These are phyloP conservation scores for Cheilosia soror DNA, from an alignment of 2,888 invertebrate species.

Conservation along the genomic window DNA sequence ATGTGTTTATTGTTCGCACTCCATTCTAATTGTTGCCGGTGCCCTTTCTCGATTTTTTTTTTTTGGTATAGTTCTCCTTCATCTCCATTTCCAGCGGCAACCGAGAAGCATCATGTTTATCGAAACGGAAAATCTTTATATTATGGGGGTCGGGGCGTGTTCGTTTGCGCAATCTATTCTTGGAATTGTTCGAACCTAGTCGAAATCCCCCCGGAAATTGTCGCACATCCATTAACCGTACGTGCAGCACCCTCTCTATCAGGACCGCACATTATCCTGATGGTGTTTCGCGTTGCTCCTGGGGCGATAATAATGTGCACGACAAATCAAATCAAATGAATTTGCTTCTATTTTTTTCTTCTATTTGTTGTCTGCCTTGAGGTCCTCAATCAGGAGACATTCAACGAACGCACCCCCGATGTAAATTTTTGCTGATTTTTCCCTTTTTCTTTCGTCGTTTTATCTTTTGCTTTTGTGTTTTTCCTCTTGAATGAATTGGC, in stretches of 20 bases:
- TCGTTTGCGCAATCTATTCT: conserved; percentile 66
- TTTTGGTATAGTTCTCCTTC: background rate
- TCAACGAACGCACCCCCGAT: conserved; percentile 38
- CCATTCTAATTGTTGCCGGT: conserved; percentile 64
- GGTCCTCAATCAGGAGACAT: conserved; percentile 59
- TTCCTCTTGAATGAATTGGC: conserved; percentile 65
- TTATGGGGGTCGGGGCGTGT: conserved; percentile 46
- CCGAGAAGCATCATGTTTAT: conserved; percentile 45
- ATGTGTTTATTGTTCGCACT: conserved; percentile 74
- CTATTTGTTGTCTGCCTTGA: conserved; percentile 27
- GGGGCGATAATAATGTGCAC: conserved; percentile 76
- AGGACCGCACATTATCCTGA: conserved; percentile 41
- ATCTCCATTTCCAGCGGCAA: background rate
- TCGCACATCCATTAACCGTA: conserved; percentile 72
- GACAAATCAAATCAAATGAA: conserved; percentile 78
- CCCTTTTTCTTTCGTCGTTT: conserved; percentile 11
- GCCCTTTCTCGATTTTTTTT: conserved; percentile 20
- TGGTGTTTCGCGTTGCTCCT: conserved; percentile 38
- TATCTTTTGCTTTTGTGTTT: conserved; percentile 44
- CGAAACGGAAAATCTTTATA: conserved; percentile 68
- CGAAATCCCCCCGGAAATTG: conserved; percentile 65
- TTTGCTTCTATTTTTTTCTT: conserved; percentile 23
- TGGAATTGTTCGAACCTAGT: conserved; percentile 57
- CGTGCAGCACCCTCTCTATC: conserved; percentile 38
- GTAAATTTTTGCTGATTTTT: conserved; percentile 37